Evolutionary conservation across 2,888 invertebrate genomes (phyloP).

Genomic region (Sphaeridia pumilis): DNA sequence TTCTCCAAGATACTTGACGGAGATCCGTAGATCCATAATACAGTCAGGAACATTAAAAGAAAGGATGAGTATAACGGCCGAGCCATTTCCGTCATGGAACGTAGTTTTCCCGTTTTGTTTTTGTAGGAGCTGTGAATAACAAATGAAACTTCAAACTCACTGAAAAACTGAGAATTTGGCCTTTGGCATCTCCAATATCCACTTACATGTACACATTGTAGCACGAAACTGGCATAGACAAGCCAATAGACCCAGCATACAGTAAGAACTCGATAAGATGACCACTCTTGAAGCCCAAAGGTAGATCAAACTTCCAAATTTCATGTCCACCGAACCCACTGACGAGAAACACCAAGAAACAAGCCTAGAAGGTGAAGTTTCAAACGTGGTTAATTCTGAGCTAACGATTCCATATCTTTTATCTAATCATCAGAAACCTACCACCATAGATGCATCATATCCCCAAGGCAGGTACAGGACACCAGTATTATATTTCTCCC

Average conservation of each 20-base stretch:
- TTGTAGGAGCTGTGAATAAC: conserved; percentile 57
- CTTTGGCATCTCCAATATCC: background rate
- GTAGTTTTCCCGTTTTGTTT: conserved; percentile 61
- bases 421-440: conserved; percentile 48
- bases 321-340: conserved; percentile 59
- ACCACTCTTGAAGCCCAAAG: conserved; percentile 58
- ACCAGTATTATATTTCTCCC: conserved; percentile 99
- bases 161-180: too few species aligned
- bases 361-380: too few species aligned
- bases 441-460: conserved; percentile 95
- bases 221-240: conserved; percentile 79
- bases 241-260: conserved; percentile 68
- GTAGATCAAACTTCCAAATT: conserved; percentile 69
- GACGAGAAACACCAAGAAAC: conserved; percentile 50
- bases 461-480: conserved; percentile 88
- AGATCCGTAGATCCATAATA: conserved; percentile 70
- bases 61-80: conserved; percentile 72
- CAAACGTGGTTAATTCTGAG: too few species aligned
- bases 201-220: conserved; percentile 82
- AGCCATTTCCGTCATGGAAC: conserved; percentile 64
- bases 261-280: conserved; percentile 70
- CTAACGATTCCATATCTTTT: too few species aligned
- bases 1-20: conserved; percentile 59
- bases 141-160: conserved; percentile 2
- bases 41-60: conserved; percentile 59